Evolutionary conservation across 2,888 invertebrate species (phyloP).

Genomic region (Dascillus cervinus): DNA sequence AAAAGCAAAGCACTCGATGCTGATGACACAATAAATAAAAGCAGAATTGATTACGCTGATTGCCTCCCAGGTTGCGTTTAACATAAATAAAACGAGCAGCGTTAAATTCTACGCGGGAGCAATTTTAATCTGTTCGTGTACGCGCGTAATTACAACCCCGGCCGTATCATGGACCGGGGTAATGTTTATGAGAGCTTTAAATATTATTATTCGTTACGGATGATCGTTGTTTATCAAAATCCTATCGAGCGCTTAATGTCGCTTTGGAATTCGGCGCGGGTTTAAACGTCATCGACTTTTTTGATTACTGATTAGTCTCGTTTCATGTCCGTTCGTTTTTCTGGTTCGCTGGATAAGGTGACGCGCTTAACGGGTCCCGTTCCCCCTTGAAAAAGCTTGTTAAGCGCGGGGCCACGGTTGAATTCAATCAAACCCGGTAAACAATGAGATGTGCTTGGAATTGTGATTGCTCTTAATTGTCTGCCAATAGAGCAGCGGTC

Average conservation of each 20-base stretch:
- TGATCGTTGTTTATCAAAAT: conserved; percentile 33
- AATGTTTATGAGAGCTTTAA: conserved; percentile 32
- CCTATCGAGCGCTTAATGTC: conserved; percentile 30
- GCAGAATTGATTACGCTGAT: conserved; percentile 44
- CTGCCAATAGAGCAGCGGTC: conserved; percentile 38
- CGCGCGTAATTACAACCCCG: conserved; percentile 22
- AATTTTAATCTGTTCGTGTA: conserved; percentile 37
- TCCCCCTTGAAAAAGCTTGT: conserved; percentile 25
- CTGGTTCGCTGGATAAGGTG: conserved; percentile 22
- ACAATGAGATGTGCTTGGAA: conserved; percentile 37
- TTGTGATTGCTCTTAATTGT: conserved; percentile 43
- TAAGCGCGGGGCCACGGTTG: conserved; percentile 24
- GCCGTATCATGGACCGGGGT: conserved; percentile 18
- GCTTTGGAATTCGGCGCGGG: conserved; percentile 19
- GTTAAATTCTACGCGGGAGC: conserved; percentile 36
- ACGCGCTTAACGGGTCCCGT: conserved; percentile 15
- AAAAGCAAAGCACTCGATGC: conserved; percentile 12
- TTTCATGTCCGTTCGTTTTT: conserved; percentile 22
- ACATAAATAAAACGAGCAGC: conserved; percentile 39
- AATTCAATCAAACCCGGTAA: conserved; percentile 41
- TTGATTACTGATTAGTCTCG: conserved; percentile 24
- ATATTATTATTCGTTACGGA: conserved; percentile 35
- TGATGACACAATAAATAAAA: conserved; percentile 36
- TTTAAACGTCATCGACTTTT: conserved; percentile 20
- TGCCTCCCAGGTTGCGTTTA: conserved; percentile 39